Base-by-base conservation (phyloP, 2,113 vertebrate genomes). In the Herpailurus yagouaroundi region DNA sequence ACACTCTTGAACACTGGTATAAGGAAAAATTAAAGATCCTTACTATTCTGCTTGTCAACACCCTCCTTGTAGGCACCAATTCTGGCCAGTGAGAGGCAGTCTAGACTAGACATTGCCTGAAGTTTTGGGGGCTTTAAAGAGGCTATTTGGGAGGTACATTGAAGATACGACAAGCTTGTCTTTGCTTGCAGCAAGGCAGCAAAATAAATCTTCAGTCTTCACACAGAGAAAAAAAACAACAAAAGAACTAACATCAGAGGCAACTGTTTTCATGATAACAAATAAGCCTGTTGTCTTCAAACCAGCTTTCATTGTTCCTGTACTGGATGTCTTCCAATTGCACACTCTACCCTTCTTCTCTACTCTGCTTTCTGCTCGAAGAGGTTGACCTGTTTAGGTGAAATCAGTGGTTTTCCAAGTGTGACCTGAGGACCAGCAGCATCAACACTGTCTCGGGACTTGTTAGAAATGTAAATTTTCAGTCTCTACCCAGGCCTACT, bases 91-190 rank as follows among this genome's bases (percentile, higher is more conserved):
- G 23, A 93, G 80, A 85, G 63, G 45, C n/a, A 82, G 52, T 87
- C 29, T 87, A 38, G 66, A 68, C 3, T 66, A 87, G 79, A 76
- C 18, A 63, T 64, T 48, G 25, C 69, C 45, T 68, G 52, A 77
- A 74, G 57, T 95, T 93, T 41, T 41, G 55, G 69, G 38, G 48
- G 4, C 23, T 57, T 96, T 55, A 33, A 89, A 74, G 73, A 48
- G 60, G 2, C 19, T 79, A 1, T 86, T 96, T 82, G 29, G 80
- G 52, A 93, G 57, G 33, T 79, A 38, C 33, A 10, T n/a, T 95
- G 91, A 92, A 96, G 97, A 89, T 83, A 80, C 19, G 89, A 68
- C 1, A 79, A 45, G 19, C 12, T 94, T 96, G 55, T 95, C 3
- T 90, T 36, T 90, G 36, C n/a, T 93, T 77, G 33, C 33, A 95